Conservation (phyloP, 2,113 vertebrate species). For the Callocephalon fimbriatum region DNA sequence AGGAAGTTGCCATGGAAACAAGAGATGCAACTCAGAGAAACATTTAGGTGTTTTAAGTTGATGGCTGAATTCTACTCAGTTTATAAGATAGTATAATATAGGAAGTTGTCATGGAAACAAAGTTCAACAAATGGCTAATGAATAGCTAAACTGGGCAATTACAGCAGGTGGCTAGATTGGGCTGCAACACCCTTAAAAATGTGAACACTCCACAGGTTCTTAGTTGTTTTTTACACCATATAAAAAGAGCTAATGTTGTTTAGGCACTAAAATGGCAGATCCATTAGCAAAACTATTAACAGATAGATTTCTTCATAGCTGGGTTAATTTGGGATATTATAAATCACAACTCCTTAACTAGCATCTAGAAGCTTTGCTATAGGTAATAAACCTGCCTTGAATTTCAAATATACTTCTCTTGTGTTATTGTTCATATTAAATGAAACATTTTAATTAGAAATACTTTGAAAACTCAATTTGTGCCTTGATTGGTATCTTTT, state of each 20-base stretch:
- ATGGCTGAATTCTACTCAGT: constrained; percentile 20
- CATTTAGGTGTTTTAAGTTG: constrained; percentile 35
- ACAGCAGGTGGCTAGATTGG: not conserved
- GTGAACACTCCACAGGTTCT: not conserved
- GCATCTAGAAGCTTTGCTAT: not conserved
- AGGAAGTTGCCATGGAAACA: constrained; percentile 69
- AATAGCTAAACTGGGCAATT: not conserved
- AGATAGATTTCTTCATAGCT: not conserved
- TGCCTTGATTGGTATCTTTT: not conserved
- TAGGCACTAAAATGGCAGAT: not conserved
- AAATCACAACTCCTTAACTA: not conserved
- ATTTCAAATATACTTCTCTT: not conserved
- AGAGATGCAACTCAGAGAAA: constrained; percentile 33
- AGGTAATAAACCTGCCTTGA: not conserved
- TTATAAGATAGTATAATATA: not conserved
- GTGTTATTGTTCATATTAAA: not conserved
- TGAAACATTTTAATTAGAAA: not conserved
- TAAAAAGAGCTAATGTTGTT: not conserved
- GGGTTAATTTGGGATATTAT: not conserved
- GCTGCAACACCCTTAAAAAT: not conserved
- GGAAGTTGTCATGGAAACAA: constrained; percentile 65
- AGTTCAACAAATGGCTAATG: constrained; percentile 41
- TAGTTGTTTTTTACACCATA: not conserved
- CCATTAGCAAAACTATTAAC: not conserved
- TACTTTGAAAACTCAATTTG: not conserved